Evolutionary conservation across 2,113 vertebrate species (phyloP).

Genomic region (Chascanopsetta lugubris): DNA sequence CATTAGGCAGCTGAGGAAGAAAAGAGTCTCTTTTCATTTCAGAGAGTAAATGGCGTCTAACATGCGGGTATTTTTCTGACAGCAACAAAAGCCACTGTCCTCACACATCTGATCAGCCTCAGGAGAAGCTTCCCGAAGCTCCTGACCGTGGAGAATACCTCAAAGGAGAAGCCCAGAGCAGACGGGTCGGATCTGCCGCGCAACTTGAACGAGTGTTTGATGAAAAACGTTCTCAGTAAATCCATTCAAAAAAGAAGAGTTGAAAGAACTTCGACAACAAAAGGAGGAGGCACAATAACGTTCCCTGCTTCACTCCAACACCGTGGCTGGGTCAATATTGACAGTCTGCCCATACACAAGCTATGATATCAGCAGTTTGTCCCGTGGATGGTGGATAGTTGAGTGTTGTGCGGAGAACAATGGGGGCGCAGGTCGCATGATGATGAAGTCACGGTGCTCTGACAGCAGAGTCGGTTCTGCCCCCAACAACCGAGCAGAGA

Average conservation of each 20-base stretch:
- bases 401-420: conserved; percentile 56
- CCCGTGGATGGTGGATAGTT: conserved; percentile 15
- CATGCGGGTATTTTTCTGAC: conserved; percentile 54
- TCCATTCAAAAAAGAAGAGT: not conserved
- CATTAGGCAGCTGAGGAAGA: conserved; percentile 42
- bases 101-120: conserved; percentile 50
- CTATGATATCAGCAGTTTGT: conserved; percentile 29
- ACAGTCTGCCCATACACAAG: conserved; percentile 15
- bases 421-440: conserved; percentile 34
- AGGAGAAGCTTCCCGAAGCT: conserved; percentile 3
- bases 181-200: conserved; percentile 12
- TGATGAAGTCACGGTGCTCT: conserved; percentile 52
- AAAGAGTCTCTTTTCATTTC: conserved; percentile 54
- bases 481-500: conserved; percentile 38
- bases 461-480: conserved; percentile 29
- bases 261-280: not conserved
- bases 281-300: not conserved
- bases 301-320: not conserved
- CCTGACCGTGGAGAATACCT: conserved; percentile 17
- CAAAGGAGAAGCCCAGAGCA: conserved; percentile 1
- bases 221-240: not conserved
- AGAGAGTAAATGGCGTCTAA: conserved; percentile 49
- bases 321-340: conserved; percentile 34
- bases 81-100: conserved; percentile 58
- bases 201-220: not conserved